phyloP scores from a whole-genome alignment of 2,113 vertebrate species.

The Bufo gargarizans region DNA sequence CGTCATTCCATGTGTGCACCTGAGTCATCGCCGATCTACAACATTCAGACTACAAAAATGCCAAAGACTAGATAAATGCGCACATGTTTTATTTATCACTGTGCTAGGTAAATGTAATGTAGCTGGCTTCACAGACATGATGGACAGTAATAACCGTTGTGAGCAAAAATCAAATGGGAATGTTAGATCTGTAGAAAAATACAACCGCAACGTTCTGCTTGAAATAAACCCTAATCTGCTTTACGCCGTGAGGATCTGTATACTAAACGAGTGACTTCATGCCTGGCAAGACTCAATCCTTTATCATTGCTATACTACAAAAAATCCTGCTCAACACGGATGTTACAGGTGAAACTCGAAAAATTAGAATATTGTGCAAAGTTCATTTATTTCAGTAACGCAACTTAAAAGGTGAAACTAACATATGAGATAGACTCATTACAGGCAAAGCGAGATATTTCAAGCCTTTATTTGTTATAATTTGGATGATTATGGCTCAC shows the following conservation, averaged over 20 bases:
- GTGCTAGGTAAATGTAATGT: conserved; percentile 33
- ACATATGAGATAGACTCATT: no score
- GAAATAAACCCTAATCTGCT: conserved; percentile 31
- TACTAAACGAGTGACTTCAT: not conserved
- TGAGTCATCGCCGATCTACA: conserved; percentile 24
- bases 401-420: no score
- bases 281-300: no score
- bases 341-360: not conserved
- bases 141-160: not conserved
- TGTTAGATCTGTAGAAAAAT: conserved; percentile 37
- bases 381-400: no score
- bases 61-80: conserved; percentile 23
- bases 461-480: no score
- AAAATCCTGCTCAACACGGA: not conserved
- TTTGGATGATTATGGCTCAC: no score
- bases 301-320: not conserved
- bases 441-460: no score
- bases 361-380: no score
- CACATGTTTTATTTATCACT: conserved; percentile 45
- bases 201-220: not conserved
- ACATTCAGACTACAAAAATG: not conserved
- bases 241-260: conserved; percentile 18
- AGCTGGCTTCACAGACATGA: conserved; percentile 28
- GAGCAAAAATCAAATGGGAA: conserved; percentile 42
- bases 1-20: conserved; percentile 24